Percentiles rank a stretch among this genome's conserved stretches.
These are phyloP conservation scores for Ceratosolen solmsi DNA, from an alignment of 1,140 invertebrate species.

Conservation along the genomic window DNA sequence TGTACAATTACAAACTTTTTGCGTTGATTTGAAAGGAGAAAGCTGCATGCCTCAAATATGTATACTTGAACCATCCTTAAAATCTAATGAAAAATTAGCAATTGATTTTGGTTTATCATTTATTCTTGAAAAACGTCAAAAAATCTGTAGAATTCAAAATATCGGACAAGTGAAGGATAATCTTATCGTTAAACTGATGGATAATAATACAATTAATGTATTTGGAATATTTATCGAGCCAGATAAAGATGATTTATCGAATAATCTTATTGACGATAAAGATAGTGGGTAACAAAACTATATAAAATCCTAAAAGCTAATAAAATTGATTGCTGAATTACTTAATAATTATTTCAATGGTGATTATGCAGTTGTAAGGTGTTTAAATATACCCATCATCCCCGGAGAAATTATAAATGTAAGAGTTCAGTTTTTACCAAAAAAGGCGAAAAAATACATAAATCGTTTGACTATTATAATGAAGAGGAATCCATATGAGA, in stretches of 20 bases:
- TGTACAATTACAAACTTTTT: slow-evolving; percentile 34
- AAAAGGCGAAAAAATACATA: slow-evolving; percentile 41
- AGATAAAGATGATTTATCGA: not conserved
- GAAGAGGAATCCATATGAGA: slow-evolving; percentile 64
- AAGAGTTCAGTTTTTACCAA: slow-evolving; percentile 54
- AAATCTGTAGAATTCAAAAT: slow-evolving; percentile 58
- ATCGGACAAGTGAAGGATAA: slow-evolving; percentile 57
- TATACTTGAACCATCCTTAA: slow-evolving; percentile 55
- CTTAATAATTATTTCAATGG: not conserved
- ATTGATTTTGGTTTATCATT: slow-evolving; percentile 57
- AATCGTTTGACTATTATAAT: slow-evolving; percentile 54
- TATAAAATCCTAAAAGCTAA: too few relatives aligned
- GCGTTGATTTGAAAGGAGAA: slow-evolving; percentile 57
- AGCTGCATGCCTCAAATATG: slow-evolving; percentile 63
- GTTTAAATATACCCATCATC: slow-evolving; percentile 29
- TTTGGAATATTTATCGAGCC: slow-evolving; percentile 30
- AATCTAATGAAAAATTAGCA: slow-evolving; percentile 23
- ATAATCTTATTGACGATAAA: not conserved
- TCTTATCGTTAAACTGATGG: slow-evolving; percentile 56
- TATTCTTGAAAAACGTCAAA: slow-evolving; percentile 49
- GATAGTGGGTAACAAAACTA: too few relatives aligned
- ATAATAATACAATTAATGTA: slow-evolving; percentile 51
- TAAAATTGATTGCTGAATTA: too few relatives aligned
- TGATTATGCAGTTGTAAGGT: not conserved
- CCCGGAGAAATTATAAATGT: slow-evolving; percentile 49